Evolutionary conservation across 2,888 invertebrate species (phyloP).

Genomic region (Tiliacea citrago): DNA sequence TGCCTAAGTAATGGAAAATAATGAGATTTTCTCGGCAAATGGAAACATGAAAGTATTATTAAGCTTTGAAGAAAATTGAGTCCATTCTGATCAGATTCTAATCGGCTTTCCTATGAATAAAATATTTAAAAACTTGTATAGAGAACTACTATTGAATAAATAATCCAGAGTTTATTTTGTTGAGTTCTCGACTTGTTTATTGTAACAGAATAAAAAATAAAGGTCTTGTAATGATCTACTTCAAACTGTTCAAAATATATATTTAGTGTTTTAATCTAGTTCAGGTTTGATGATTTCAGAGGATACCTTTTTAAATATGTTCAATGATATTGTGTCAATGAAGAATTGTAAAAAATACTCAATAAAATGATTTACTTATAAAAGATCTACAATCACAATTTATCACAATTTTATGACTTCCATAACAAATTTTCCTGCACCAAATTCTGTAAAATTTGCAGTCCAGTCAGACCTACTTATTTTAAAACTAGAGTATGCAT

Average conservation of each 20-base stretch:
- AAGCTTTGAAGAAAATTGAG: constrained; percentile 3
- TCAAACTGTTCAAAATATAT: neutral
- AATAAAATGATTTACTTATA: neutral
- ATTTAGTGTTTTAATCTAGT: neutral
- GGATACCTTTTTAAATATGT: neutral
- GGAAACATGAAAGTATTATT: neutral
- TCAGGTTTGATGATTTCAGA: neutral
- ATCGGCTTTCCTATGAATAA: constrained; percentile 8
- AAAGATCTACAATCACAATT: neutral
- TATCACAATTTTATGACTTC: neutral
- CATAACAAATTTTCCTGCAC: neutral
- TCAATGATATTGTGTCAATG: neutral
- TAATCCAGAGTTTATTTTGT: neutral
- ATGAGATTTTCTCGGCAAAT: neutral
- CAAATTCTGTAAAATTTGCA: neutral
- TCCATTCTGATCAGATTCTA: constrained; percentile 29
- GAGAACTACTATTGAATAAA: neutral
- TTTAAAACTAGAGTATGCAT: neutral
- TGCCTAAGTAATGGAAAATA: neutral
- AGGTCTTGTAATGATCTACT: neutral
- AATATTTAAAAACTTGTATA: neutral
- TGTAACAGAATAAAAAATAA: neutral
- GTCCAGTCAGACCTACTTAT: neutral
- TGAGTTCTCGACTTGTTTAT: neutral
- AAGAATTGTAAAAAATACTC: neutral